Evolutionary conservation across 2,113 vertebrate species (phyloP).

Genomic region (Empidonax alnorum): DNA sequence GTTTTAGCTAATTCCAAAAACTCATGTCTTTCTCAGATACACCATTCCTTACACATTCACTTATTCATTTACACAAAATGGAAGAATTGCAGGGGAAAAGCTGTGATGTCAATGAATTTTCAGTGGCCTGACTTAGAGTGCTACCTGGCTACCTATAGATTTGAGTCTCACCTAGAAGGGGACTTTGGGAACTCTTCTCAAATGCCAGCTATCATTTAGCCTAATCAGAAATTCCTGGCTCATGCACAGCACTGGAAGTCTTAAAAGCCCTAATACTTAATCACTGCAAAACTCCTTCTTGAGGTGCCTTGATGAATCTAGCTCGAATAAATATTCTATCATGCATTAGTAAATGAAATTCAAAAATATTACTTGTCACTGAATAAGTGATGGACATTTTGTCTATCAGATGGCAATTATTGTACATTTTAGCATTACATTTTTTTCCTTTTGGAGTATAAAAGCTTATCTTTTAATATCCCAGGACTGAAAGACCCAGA

Average conservation of each 20-base stretch:
- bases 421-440: not conserved
- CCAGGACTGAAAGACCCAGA: not conserved
- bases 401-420: not conserved
- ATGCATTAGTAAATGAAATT: not conserved
- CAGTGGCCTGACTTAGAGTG: not conserved
- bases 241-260: not conserved
- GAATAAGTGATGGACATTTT: not conserved
- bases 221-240: not conserved
- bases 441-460: not conserved
- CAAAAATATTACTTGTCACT: not conserved
- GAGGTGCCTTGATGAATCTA: not conserved
- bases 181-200: not conserved
- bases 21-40: not conserved
- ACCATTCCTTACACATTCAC: fast-evolving
- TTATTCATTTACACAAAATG: not conserved
- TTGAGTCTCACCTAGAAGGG: not conserved
- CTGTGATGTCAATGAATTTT: not conserved
- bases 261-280: not conserved
- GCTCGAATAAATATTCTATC: not conserved
- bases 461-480: not conserved
- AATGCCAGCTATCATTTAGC: not conserved
- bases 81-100: not conserved
- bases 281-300: not conserved
- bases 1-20: not conserved
- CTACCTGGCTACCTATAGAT: not conserved